Evolutionary conservation across 2,888 invertebrate genomes (phyloP).

Genomic region (Athrips mouffetella): DNA sequence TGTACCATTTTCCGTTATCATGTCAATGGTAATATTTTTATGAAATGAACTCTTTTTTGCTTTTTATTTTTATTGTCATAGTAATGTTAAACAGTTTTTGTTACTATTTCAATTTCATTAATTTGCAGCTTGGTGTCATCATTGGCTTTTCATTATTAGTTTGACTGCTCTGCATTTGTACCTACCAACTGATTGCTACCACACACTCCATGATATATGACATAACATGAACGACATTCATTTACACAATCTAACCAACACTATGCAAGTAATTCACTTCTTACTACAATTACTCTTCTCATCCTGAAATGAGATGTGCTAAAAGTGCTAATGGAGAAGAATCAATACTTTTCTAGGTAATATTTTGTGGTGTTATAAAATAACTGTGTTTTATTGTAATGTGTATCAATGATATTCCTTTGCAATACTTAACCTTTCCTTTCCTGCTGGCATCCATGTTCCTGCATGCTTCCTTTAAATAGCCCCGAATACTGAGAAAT

Average conservation of each 20-base stretch:
- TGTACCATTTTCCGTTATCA: conserved; percentile 5
- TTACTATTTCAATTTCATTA: too few relatives aligned
- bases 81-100: too few relatives aligned
- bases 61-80: too few relatives aligned
- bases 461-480: conserved; percentile 78
- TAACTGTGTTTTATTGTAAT: not conserved
- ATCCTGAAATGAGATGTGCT: not conserved
- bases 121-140: conserved; percentile 17
- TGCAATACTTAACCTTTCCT: conserved; percentile 28
- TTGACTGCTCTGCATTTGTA: conserved; percentile 73
- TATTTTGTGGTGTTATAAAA: not conserved
- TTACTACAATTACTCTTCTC: not conserved
- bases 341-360: not conserved
- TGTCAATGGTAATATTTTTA: too few relatives aligned
- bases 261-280: not conserved
- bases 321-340: too few relatives aligned
- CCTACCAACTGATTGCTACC: conserved; percentile 48
- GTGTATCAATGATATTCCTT: conserved; percentile 5
- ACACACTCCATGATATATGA: conserved; percentile 35
- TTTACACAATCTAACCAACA: conserved; percentile 17
- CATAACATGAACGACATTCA: conserved; percentile 26
- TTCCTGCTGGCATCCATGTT: conserved; percentile 36
- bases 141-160: conserved; percentile 46
- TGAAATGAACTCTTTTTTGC: too few relatives aligned
- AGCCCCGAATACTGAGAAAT: conserved; percentile 53